Base-by-base conservation (phyloP, 2,113 vertebrate genomes). In the Carettochelys insculpta region DNA sequence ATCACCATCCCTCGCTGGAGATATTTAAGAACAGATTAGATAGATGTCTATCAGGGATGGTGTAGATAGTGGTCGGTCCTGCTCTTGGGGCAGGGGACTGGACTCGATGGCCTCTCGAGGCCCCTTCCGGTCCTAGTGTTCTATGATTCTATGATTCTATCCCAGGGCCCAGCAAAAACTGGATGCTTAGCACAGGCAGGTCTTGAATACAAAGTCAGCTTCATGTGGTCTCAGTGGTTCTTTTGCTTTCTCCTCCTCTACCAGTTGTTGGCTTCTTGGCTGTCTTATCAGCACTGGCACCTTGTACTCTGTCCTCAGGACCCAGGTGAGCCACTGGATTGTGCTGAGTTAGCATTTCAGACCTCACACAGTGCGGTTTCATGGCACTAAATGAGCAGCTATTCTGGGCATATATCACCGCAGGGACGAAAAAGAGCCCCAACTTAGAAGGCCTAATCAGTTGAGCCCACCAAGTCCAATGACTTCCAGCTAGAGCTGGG, bases 381-480 rank as follows among this genome's bases (percentile, higher is more conserved):
- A 53, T 31, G 1, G 6, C 29, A 4, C 45, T 19, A 29, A 45
- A 19, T 10, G 12, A 47, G 45, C 25, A 9, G 43, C 75, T 34
- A 19, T 48, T 77, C 41, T 0, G 2, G 5, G 77, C 27, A 19
- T 53, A 47, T 43, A 54, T 48, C 75, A 77, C 84, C 22, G 3
- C 8, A 45, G 80, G 48, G 11, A 48, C 11, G 75, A 5, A 16
- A 17, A 48, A 41, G 24, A 4, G 71, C 71, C 52, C 6, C 1
- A 4, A 19, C 31, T 34, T 17, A 3, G 47, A 2, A 9, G 0
- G 3, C 20, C 29, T 71, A 71, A 71, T 25, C 34, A 8, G 1
- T 0, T 10, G 2, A 0, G 24, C 0, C 0, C 22, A 11, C 81
- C 82, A 5, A 0, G 9, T 31, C 2, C 4, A 0, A 4, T 54